phyloP scores from a whole-genome alignment of 2,888 invertebrate genomes.

The Acrobasis repandana region DNA sequence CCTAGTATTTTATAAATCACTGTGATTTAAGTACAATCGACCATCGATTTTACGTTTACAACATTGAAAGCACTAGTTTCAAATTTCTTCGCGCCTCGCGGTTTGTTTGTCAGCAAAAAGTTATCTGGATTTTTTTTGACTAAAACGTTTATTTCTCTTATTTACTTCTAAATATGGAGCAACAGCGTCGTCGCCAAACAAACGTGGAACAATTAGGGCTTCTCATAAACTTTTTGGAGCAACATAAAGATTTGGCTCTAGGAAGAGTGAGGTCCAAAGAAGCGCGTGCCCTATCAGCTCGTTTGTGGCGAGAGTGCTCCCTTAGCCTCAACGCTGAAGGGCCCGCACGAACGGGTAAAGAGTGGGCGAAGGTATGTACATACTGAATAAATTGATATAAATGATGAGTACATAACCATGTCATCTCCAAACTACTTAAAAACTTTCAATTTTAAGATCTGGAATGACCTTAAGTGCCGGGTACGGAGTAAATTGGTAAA shows the following conservation, averaged over 20 bases:
- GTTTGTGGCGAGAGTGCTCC: slow-evolving; percentile 21
- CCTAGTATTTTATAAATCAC: too few relatives aligned
- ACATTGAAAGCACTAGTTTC: too few relatives aligned
- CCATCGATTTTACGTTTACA: too few relatives aligned
- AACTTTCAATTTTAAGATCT: slow-evolving; percentile 18
- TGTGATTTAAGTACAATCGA: too few relatives aligned
- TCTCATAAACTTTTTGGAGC: slow-evolving; percentile 22
- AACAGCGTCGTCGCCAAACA: neutral
- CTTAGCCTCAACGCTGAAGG: neutral
- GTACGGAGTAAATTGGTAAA: slow-evolving; percentile 3
- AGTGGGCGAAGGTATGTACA: neutral
- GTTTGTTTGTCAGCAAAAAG: too few relatives aligned
- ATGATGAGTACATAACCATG: neutral
- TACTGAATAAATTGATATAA: neutral
- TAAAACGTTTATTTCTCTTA: too few relatives aligned
- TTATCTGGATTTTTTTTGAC: too few relatives aligned
- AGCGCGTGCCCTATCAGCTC: slow-evolving; percentile 15
- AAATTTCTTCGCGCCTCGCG: too few relatives aligned
- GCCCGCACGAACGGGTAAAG: neutral
- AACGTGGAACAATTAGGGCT: slow-evolving; percentile 26
- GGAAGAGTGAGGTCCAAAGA: slow-evolving; percentile 24
- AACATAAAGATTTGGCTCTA: slow-evolving; percentile 22
- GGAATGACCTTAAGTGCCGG: slow-evolving; percentile 21
- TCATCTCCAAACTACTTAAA: too few relatives aligned
- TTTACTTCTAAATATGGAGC: too few relatives aligned